Evolutionary conservation across 1,140 invertebrate genomes (phyloP).

Genomic region (Zophobas morio): DNA sequence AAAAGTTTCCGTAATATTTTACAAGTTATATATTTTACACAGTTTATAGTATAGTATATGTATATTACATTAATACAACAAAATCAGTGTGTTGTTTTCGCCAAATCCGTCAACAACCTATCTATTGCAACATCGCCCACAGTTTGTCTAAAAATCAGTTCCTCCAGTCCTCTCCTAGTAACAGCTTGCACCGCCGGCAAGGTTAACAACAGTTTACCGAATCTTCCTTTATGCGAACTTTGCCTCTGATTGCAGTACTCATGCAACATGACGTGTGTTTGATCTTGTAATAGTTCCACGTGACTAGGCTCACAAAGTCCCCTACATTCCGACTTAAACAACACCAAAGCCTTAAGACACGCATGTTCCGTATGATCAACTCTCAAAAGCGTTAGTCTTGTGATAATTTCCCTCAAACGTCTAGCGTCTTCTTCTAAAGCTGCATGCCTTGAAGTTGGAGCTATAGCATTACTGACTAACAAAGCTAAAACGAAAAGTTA

Average conservation of each 20-base stretch:
- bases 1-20: too few species aligned
- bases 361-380: constrained; percentile 89
- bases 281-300: constrained; percentile 82
- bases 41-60: background rate
- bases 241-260: constrained; percentile 73
- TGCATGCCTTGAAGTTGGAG: constrained; percentile 64
- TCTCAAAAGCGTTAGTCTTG: constrained; percentile 75
- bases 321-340: constrained; percentile 85
- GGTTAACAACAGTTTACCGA: constrained; percentile 76
- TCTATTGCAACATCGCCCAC: constrained; percentile 81
- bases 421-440: constrained; percentile 67
- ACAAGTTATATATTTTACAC: constrained; percentile 27
- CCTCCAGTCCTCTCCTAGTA: constrained; percentile 72
- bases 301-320: constrained; percentile 75
- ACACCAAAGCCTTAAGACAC: constrained; percentile 84
- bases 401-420: constrained; percentile 72
- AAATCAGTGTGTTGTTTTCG: constrained; percentile 63
- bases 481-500: constrained; percentile 59
- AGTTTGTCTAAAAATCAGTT: constrained; percentile 79
- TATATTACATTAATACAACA: background rate
- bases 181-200: constrained; percentile 75
- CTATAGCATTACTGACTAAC: constrained; percentile 65
- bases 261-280: constrained; percentile 82
- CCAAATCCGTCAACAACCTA: constrained; percentile 77
- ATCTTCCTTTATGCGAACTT: constrained; percentile 71